Base-by-base conservation (phyloP, 1,140 invertebrate genomes). In the Drosophila ohnishii region DNA sequence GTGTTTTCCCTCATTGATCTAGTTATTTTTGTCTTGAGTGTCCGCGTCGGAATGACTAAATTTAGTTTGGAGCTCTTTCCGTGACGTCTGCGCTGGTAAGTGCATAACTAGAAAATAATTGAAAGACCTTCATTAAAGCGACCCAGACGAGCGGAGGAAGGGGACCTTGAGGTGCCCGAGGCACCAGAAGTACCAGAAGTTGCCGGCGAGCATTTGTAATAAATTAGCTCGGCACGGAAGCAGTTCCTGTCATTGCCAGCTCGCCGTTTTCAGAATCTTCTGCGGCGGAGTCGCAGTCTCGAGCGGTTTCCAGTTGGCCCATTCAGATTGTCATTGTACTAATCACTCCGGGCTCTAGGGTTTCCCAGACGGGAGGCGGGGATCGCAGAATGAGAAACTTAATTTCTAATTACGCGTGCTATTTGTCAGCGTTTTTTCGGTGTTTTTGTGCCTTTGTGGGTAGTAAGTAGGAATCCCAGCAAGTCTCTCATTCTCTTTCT, bases 341-440 rank as follows among this genome's bases (percentile, higher is more conserved):
- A 76, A 76, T 76, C 73, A 76, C 73, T 76, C 72, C 72, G 58
- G 32, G 30, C 48, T 28, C 42, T 39, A 16, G n/a, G 39, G 37
- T 32, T 28, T 39, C 48, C 28, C 50, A 5, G 19, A 4, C 50
- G 2, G 13, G 8, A 5, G 50, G 22, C 19, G 55, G 39, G 37
- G 56, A 40, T 22, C 50, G 50, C 51, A 70, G 83, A 56, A 73
- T 42, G 63, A 70, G 72, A 64, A 86, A 79, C 83, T 86, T 86
- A 83, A 86, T 86, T 86, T 87, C 83, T 86, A 86, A 86, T 86
- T 86, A 86, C 83, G 84, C 84, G 79, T 88, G 67, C 83, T 72
- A 86, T 83, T 86, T 86, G 84, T 86, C 83, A 86, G 83, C 83
- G 60, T 77, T 86, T 86, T 85, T 81, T 55, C 67, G 53, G 35